Evolutionary conservation across 2,797 vertebrate species (phyloP), one percentile per base, ranked within the genome.

Genomic region (Poeciliopsis gracilis): DNA sequence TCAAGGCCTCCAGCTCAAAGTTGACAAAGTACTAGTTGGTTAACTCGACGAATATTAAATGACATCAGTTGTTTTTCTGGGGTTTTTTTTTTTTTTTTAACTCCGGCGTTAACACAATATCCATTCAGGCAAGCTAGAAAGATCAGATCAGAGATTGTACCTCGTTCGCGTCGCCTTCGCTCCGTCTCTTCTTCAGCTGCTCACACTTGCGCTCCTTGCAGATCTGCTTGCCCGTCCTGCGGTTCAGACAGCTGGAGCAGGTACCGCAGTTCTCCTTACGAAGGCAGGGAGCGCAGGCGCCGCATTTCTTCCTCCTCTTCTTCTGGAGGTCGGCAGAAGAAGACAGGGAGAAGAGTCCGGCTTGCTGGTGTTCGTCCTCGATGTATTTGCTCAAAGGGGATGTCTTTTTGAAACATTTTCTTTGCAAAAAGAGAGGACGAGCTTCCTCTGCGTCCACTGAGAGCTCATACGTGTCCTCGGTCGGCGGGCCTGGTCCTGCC

Each of bases 131-230:
- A 1, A 1, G 51, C 9, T 70, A 55, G 12, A 69, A 69, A 12
- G 33, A 53, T 38, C 15, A 28, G 30, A 53, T 4, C 28, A 13
- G 45, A 11, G 13, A 53, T 67, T 23, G 43, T 53, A 79, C 72
- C 71, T 86, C 57, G 0, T 81, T 92, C 61, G 77, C 85, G 43
- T 90, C 86, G 51, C n/a, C 78, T 84, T 94, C 91, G 43, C 81
- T 86, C 80, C 63, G 89, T 88, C 90, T 96, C 92, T 94, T 97
- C 92, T 97, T 97, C 80, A 98, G 95, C 71, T 94, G 89, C 8
- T 97, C 95, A 81, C 97, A 98, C 89, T 98, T 98, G 84, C 97
- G 96, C 87, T 97, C 92, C 83, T 95, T 97, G 94, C 97, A 98
- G 91, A 98, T 97, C 92, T 98, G 97, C 84, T 98, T 97, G 46